A percentile compares a stretch with the other conserved stretches of the same genome.
phyloP scores from a whole-genome alignment of 2,797 vertebrate species.

The Myiothlypis chrysogaster region DNA sequence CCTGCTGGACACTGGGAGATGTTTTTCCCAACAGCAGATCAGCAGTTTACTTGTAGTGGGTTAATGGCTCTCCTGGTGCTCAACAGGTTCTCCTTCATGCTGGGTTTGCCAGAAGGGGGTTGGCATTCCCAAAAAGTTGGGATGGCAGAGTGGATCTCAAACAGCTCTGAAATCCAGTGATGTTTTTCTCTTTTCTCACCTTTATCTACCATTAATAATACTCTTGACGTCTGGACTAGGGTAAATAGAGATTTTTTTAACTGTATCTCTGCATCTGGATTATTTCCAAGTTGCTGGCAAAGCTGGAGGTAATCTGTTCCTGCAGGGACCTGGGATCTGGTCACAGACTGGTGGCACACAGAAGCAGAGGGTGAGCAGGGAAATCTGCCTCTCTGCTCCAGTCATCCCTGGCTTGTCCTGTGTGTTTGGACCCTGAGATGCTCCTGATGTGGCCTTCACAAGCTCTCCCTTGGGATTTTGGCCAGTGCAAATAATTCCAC shows the following conservation, averaged over 20 bases:
- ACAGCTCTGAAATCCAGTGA: background rate
- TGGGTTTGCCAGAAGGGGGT: background rate
- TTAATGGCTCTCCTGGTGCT: background rate
- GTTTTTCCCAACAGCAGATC: background rate
- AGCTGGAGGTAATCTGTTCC: background rate
- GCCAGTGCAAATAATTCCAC: background rate
- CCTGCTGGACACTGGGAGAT: background rate
- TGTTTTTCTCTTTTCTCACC: background rate
- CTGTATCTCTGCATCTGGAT: background rate
- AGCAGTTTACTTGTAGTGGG: background rate
- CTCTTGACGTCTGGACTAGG: background rate
- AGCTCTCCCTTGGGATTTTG: background rate
- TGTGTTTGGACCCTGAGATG: background rate
- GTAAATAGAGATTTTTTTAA: background rate
- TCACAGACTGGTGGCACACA: background rate
- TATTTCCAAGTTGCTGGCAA: background rate
- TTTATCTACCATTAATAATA: background rate
- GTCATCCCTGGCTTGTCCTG: background rate
- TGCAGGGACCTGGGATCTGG: background rate
- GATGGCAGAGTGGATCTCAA: background rate
- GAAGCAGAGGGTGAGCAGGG: background rate
- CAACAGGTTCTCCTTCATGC: background rate
- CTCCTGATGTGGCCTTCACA: background rate
- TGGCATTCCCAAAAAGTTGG: background rate
- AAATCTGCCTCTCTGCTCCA: background rate